These are phyloP conservation scores for Caranx melampygus DNA, from an alignment of 2,113 vertebrate species.

Conservation along the genomic window DNA sequence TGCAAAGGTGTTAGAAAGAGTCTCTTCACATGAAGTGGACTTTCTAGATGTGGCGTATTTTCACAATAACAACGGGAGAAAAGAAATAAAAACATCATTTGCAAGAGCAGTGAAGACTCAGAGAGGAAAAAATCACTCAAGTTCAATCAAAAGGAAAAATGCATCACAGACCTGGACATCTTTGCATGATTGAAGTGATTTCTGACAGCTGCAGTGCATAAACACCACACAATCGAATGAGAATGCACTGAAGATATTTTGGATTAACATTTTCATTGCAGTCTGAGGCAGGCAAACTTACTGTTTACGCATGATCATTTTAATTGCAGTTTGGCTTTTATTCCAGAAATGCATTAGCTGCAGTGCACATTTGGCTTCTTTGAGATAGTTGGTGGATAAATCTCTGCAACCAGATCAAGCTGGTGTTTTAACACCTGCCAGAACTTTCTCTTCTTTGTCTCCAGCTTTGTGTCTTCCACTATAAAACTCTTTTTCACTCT, in stretches of 20 bases:
- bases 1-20: not conserved
- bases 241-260: not conserved
- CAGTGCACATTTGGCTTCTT: constrained; percentile 13
- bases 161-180: not conserved
- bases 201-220: not conserved
- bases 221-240: not conserved
- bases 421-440: constrained; percentile 5
- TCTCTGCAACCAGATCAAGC: constrained; percentile 3
- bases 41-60: not conserved
- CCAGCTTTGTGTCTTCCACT: not conserved
- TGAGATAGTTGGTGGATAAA: not conserved
- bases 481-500: not conserved
- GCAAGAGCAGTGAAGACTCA: not conserved
- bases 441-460: constrained; percentile 1
- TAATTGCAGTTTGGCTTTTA: constrained; percentile 8
- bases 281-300: not conserved
- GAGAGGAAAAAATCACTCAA: constrained; percentile 3
- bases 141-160: not conserved
- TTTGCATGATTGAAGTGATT: not conserved
- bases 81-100: not conserved
- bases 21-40: not conserved
- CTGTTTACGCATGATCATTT: constrained; percentile 20
- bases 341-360: not conserved
- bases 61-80: not conserved
- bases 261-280: not conserved